A percentile compares a stretch with the other conserved stretches of the same genome.
phyloP scores from a whole-genome alignment of 2,888 invertebrate species.

The Theodoxus fluviatilis region DNA sequence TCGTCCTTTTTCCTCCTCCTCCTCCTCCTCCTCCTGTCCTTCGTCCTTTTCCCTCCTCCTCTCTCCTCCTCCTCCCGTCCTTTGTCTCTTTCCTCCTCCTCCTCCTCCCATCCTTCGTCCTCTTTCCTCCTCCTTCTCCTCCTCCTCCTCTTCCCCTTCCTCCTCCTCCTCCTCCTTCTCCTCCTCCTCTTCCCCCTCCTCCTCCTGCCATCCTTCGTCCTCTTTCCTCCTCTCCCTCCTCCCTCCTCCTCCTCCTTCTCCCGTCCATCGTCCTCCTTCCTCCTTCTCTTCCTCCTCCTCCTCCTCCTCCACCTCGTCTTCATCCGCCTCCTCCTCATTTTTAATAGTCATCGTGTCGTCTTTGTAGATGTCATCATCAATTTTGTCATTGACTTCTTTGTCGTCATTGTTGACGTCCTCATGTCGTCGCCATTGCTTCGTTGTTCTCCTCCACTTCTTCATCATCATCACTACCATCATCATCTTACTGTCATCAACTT shows the following conservation, averaged over 20 bases:
- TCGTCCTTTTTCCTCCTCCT: neutral
- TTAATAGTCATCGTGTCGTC: no score
- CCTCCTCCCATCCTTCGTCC: neutral
- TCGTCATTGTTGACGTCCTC: no score
- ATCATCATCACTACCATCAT: no score
- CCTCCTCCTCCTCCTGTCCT: neutral
- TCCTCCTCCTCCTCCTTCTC: neutral
- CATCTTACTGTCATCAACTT: no score
- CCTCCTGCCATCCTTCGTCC: neutral
- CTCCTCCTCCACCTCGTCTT: neutral
- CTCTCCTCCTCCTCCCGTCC: no score
- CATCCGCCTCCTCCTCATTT: neutral
- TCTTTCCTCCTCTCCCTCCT: neutral
- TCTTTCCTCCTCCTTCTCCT: neutral
- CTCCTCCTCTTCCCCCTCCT: neutral
- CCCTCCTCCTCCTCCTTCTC: neutral
- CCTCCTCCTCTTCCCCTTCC: slow-evolving; percentile 1
- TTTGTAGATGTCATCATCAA: no score
- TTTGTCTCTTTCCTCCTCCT: no score
- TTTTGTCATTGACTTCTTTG: no score
- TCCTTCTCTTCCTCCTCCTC: neutral
- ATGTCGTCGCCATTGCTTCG: no score
- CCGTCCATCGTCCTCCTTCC: neutral
- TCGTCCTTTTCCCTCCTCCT: no score
- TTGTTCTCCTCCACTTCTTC: no score